Evolutionary conservation across 35 echinoderm and acorn worm genomes (phyloP).

Genomic region (Heliocidaris erythrogramma): DNA sequence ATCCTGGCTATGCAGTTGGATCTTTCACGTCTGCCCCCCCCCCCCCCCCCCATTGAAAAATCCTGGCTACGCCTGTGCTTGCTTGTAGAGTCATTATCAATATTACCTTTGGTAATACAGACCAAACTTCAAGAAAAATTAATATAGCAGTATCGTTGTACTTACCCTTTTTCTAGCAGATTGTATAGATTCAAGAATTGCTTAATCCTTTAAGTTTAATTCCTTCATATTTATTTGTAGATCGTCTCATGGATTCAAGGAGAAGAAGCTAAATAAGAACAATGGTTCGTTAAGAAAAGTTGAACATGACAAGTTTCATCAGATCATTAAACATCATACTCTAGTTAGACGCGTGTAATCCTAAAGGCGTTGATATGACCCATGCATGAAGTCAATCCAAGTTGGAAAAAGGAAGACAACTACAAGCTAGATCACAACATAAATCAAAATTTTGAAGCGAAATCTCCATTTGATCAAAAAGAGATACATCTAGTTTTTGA

Average conservation of each 20-base stretch:
- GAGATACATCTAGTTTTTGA: not conserved
- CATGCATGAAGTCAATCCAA: not conserved
- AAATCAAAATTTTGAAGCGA: not conserved
- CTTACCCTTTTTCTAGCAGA: not conserved
- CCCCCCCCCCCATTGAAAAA: no score
- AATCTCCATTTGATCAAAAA: not conserved
- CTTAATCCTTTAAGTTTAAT: not conserved
- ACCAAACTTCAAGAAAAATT: no score
- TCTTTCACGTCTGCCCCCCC: no score
- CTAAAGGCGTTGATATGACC: not conserved
- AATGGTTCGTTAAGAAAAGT: not conserved
- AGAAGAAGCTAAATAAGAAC: not conserved
- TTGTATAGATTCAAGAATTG: not conserved
- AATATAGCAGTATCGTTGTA: not conserved
- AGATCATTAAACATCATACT: not conserved
- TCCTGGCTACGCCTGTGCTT: no score
- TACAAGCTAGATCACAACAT: not conserved
- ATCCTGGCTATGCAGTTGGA: no score
- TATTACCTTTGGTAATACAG: no score
- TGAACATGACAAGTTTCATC: not conserved
- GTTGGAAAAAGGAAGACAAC: not conserved
- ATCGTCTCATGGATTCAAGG: not conserved
- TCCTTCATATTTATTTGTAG: not conserved
- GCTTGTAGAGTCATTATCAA: no score
- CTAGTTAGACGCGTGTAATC: not conserved